Percentiles rank a stretch among this genome's conserved stretches.
phyloP scores from a whole-genome alignment of 2,113 vertebrate genomes.

The Puma concolor region DNA sequence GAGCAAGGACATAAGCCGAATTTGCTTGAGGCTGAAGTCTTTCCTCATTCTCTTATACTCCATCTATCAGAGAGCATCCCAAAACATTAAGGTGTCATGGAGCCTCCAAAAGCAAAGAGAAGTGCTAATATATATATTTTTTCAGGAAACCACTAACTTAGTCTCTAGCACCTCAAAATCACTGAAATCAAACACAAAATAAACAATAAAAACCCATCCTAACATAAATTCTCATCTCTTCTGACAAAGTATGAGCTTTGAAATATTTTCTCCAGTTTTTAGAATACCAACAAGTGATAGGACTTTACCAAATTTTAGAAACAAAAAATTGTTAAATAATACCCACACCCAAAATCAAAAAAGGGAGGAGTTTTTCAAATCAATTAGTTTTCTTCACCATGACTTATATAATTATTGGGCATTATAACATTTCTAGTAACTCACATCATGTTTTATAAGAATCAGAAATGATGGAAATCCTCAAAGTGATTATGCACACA shows the following conservation, averaged over 20 bases:
- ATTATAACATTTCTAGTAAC: constrained; percentile 14
- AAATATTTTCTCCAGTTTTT: background rate
- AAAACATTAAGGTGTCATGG: background rate
- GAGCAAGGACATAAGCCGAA: background rate
- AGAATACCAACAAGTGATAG: background rate
- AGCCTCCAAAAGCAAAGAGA: background rate
- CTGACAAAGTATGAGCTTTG: background rate
- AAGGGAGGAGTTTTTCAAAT: background rate
- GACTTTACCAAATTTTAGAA: background rate
- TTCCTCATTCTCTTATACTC: background rate
- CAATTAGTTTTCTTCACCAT: background rate
- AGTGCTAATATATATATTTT: background rate
- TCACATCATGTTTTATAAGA: background rate
- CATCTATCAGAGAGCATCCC: background rate
- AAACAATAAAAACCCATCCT: background rate
- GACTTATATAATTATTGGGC: background rate
- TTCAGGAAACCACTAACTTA: background rate
- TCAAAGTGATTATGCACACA: background rate
- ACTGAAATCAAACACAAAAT: background rate
- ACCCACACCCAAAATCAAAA: background rate
- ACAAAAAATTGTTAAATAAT: background rate
- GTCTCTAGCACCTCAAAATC: background rate
- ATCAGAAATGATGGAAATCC: background rate
- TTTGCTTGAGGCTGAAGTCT: background rate
- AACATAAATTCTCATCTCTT: background rate